These are phyloP conservation scores for Therioaphis trifolii DNA, from an alignment of 2,888 invertebrate species.

Conservation along the genomic window DNA sequence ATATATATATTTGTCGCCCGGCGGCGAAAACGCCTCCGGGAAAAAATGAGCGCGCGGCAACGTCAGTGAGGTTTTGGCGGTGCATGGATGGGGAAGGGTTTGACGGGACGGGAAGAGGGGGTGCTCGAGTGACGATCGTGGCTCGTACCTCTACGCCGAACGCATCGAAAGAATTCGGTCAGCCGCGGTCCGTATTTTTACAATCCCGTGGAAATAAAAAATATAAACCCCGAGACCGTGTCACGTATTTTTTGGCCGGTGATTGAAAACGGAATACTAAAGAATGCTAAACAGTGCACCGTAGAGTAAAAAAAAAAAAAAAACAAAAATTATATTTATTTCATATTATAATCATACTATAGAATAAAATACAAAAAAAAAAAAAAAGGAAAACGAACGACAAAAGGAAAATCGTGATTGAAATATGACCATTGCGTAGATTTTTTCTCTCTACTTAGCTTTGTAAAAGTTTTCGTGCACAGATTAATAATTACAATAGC, in stretches of 20 bases:
- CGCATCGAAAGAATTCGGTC: too few species aligned
- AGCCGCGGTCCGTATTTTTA: too few species aligned
- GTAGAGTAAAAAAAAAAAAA: background rate
- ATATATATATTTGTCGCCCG: constrained; percentile 1
- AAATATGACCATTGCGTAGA: constrained; percentile 10
- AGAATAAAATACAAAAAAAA: background rate
- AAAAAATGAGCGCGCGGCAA: background rate
- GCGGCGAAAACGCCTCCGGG: background rate
- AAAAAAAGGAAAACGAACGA: background rate
- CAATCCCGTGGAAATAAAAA: too few species aligned
- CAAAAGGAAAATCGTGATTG: constrained; percentile 58
- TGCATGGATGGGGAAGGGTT: background rate
- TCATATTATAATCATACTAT: background rate
- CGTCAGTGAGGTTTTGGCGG: background rate
- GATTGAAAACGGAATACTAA: constrained; percentile 42
- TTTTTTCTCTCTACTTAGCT: background rate
- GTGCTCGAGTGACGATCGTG: too few species aligned
- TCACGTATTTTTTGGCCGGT: background rate
- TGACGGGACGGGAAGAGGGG: background rate
- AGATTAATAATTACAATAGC: constrained; percentile 41
- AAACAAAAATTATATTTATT: background rate
- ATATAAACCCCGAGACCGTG: too few species aligned
- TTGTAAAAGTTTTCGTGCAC: constrained; percentile 33
- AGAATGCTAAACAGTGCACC: constrained; percentile 15
- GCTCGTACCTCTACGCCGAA: too few species aligned